Evolutionary conservation across 2,113 vertebrate species (phyloP).

Genomic region (Siphamia tubifer): DNA sequence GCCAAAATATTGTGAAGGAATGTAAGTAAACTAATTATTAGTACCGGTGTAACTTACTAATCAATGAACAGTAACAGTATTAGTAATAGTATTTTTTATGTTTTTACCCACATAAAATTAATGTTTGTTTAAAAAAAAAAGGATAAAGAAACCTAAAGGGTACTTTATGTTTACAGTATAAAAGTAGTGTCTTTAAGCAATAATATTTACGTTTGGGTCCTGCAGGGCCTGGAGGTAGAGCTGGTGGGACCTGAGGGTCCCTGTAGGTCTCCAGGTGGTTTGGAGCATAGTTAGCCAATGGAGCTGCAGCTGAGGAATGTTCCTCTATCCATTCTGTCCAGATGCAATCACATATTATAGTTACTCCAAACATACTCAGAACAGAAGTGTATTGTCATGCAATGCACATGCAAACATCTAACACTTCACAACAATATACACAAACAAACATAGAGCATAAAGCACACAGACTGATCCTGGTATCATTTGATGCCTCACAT

Average conservation of each 20-base stretch:
- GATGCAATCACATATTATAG: conserved; percentile 9
- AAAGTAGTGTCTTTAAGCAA: neutral
- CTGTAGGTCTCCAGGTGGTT: conserved; percentile 91
- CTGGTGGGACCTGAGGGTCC: conserved; percentile 80
- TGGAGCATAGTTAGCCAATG: conserved; percentile 84
- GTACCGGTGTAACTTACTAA: neutral
- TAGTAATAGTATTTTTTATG: too few relatives aligned
- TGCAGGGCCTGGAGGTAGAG: conserved; percentile 70
- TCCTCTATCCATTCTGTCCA: conserved; percentile 95
- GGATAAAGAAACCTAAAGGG: too few relatives aligned
- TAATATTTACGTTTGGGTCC: conserved; percentile 74
- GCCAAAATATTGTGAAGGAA: neutral
- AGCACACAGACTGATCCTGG: too few relatives aligned
- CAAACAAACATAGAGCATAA: conserved; percentile 26
- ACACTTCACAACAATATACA: conserved; percentile 9
- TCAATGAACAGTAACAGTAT: neutral
- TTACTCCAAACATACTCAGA: conserved; percentile 1
- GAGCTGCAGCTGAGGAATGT: conserved; percentile 87
- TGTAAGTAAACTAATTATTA: neutral
- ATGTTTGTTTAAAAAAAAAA: too few relatives aligned
- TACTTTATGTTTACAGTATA: too few relatives aligned
- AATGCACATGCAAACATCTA: conserved; percentile 12
- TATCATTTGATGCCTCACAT: too few relatives aligned
- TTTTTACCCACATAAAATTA: too few relatives aligned
- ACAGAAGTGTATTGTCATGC: conserved; percentile 28